Conservation (phyloP, 2,797 vertebrate species). For the Zenarchopterus dispar region DNA sequence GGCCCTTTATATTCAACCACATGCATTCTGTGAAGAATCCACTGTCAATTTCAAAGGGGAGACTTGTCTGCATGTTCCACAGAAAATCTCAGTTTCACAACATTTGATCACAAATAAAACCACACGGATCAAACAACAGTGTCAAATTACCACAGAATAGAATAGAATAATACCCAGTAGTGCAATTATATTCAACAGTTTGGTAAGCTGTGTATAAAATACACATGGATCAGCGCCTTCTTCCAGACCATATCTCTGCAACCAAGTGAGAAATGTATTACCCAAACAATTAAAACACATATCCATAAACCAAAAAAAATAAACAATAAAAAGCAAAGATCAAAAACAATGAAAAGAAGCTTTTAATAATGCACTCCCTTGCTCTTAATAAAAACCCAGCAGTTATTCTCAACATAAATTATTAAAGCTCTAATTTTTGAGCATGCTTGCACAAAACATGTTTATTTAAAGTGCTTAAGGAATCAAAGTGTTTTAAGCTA, state of each 20-base stretch:
- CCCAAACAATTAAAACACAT: constrained; percentile 52
- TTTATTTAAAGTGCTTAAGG: constrained; percentile 80
- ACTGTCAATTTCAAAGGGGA: constrained; percentile 29
- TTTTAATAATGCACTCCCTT: no score
- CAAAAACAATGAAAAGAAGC: constrained; percentile 18
- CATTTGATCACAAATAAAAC: constrained; percentile 60
- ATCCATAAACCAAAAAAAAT: constrained; percentile 24
- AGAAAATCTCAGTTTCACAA: constrained; percentile 67
- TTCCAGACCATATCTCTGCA: constrained; percentile 66
- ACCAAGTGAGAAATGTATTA: constrained; percentile 58
- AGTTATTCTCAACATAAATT: constrained; percentile 57
- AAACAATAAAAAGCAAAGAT: constrained; percentile 43
- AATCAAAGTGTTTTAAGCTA: constrained; percentile 60
- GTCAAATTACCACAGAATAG: constrained; percentile 68
- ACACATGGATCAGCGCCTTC: constrained; percentile 77
- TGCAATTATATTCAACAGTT: constrained; percentile 84
- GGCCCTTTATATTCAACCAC: constrained; percentile 35
- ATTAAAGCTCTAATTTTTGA: constrained; percentile 77
- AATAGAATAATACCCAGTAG: constrained; percentile 75
- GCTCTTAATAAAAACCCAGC: constrained; percentile 37
- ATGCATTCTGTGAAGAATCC: constrained; percentile 37
- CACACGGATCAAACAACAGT: constrained; percentile 61
- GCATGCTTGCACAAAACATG: constrained; percentile 60
- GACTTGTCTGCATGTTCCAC: constrained; percentile 48
- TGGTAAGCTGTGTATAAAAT: constrained; percentile 79